Evolutionary conservation across 2,888 invertebrate species (phyloP).

Genomic region (Pemphredon lugubris): DNA sequence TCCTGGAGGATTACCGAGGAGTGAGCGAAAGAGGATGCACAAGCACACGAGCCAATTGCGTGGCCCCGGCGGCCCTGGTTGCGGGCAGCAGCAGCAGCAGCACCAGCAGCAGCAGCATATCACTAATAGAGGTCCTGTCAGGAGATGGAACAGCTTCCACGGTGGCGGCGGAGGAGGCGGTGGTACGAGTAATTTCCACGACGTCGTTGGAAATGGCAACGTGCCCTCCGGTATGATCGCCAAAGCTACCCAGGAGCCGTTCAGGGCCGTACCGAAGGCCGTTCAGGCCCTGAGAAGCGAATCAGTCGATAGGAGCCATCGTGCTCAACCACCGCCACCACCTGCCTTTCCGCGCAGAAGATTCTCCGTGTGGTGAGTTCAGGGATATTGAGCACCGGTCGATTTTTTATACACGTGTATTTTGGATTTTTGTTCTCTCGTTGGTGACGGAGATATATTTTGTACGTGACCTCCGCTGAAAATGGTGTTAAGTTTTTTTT

Average conservation of each 20-base stretch:
- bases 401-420: background rate
- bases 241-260: constrained; percentile 68
- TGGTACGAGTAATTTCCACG: constrained; percentile 62
- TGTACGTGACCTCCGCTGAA: no score
- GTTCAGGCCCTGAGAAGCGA: constrained; percentile 79
- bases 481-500: no score
- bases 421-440: no score
- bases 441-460: no score
- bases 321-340: constrained; percentile 77
- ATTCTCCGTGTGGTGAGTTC: constrained; percentile 82
- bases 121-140: constrained; percentile 78
- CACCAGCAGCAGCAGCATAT: no score
- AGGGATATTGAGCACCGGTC: background rate
- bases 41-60: constrained; percentile 79
- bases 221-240: constrained; percentile 50
- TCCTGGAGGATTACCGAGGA: constrained; percentile 54
- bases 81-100: no score
- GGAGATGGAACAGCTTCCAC: constrained; percentile 82
- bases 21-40: constrained; percentile 73
- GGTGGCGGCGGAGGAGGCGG: constrained; percentile 70
- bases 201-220: constrained; percentile 59
- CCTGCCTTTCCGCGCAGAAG: constrained; percentile 79
- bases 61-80: constrained; percentile 63
- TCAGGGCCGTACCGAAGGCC: constrained; percentile 76
- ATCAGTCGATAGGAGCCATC: constrained; percentile 76